phyloP scores from a whole-genome alignment of 2,888 invertebrate species.

The Drosophila cyrtoloma region DNA sequence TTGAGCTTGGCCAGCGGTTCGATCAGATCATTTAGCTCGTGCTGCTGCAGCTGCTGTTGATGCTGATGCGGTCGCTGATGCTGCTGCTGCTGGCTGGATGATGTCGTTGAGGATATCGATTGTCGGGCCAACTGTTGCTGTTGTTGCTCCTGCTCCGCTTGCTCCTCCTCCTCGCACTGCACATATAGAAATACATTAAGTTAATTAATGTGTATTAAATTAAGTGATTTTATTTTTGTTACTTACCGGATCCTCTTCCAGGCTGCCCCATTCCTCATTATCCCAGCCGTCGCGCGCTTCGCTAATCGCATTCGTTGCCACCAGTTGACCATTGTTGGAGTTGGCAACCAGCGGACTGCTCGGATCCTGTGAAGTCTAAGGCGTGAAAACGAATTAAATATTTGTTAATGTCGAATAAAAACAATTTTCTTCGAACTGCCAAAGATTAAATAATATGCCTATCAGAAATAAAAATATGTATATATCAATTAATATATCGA shows the following conservation, averaged over 20 bases:
- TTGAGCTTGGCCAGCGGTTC: slow-evolving; percentile 83
- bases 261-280: slow-evolving; percentile 94
- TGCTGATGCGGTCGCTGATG: slow-evolving; percentile 79
- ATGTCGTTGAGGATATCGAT: slow-evolving; percentile 78
- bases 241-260: slow-evolving; percentile 92
- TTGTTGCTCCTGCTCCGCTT: slow-evolving; percentile 83
- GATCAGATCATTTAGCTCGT: slow-evolving; percentile 82
- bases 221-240: not conserved
- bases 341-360: slow-evolving; percentile 84
- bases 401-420: not conserved
- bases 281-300: slow-evolving; percentile 91
- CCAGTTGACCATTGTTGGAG: slow-evolving; percentile 86
- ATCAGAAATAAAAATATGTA: not conserved
- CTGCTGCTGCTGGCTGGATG: slow-evolving; percentile 77
- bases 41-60: slow-evolving; percentile 82
- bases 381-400: not conserved
- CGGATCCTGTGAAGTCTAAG: slow-evolving; percentile 86
- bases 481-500: not conserved
- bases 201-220: not conserved
- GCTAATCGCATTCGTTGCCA: slow-evolving; percentile 86
- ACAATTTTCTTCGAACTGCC: not conserved
- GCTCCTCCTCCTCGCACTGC: slow-evolving; percentile 84
- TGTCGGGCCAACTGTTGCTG: slow-evolving; percentile 80
- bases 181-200: not conserved
- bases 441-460: not conserved